A percentile compares a stretch with the other conserved stretches of the same genome.
phyloP scores from a whole-genome alignment of 2,888 invertebrate species.

The Anthophora plumipes region DNA sequence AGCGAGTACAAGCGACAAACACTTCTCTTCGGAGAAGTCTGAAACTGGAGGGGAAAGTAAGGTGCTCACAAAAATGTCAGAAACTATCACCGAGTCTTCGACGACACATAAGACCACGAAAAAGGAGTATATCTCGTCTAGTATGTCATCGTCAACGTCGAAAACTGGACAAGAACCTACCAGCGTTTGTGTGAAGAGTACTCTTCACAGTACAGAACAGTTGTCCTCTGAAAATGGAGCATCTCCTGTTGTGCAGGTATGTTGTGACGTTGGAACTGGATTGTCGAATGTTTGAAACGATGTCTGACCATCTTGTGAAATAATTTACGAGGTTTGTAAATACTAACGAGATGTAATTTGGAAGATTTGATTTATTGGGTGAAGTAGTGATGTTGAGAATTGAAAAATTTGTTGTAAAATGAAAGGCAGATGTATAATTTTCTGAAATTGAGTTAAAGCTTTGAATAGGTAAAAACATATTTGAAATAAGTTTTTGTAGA shows the following conservation, averaged over 20 bases:
- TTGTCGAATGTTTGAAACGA: not conserved
- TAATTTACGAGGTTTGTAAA: too few relatives aligned
- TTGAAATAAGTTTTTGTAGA: too few relatives aligned
- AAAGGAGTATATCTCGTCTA: constrained; percentile 81
- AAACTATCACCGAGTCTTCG: constrained; percentile 81
- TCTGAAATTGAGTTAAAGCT: too few relatives aligned
- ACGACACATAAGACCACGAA: constrained; percentile 80
- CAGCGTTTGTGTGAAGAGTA: constrained; percentile 79
- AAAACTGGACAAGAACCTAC: constrained; percentile 73
- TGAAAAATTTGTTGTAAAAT: too few relatives aligned
- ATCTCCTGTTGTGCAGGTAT: constrained; percentile 82
- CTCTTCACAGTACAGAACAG: constrained; percentile 79
- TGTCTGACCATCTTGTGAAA: too few relatives aligned
- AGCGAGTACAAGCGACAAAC: constrained; percentile 82
- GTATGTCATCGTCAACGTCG: constrained; percentile 76
- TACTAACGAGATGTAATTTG: too few relatives aligned
- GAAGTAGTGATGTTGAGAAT: too few relatives aligned
- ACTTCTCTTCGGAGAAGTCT: constrained; percentile 80
- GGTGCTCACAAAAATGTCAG: constrained; percentile 81
- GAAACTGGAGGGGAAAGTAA: constrained; percentile 70
- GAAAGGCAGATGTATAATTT: too few relatives aligned
- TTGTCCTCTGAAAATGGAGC: constrained; percentile 80
- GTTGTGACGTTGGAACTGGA: not conserved
- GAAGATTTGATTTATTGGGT: too few relatives aligned
- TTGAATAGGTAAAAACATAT: too few relatives aligned